Percentiles rank a stretch among this genome's conserved stretches.
These are phyloP conservation scores for Platyscapa corneri DNA, from an alignment of 1,140 invertebrate genomes.

Conservation along the genomic window DNA sequence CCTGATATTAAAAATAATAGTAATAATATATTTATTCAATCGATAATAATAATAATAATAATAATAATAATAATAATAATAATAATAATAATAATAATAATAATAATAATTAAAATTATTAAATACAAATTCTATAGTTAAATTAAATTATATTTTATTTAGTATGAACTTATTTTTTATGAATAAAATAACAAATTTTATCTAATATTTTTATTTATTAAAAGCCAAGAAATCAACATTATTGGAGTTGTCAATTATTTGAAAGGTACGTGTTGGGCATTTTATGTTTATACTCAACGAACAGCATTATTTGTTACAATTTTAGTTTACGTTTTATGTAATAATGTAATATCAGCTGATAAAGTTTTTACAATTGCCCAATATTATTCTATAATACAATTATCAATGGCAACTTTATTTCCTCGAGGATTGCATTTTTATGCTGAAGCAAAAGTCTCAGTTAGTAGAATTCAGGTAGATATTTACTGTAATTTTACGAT, in stretches of 20 bases:
- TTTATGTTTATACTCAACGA: conserved; percentile 81
- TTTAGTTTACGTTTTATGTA: conserved; percentile 79
- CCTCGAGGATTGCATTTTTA: conserved; percentile 78
- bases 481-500: no score
- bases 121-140: no score
- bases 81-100: no score
- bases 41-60: no score
- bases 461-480: conserved; percentile 78
- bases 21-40: no score
- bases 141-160: no score
- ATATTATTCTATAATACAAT: conserved; percentile 82
- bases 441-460: conserved; percentile 79
- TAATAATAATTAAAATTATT: no score
- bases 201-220: background rate
- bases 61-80: no score
- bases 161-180: background rate
- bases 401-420: conserved; percentile 83
- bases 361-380: conserved; percentile 84
- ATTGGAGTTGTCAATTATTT: conserved; percentile 83
- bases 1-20: no score
- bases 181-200: background rate
- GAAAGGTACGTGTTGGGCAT: conserved; percentile 81
- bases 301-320: conserved; percentile 84
- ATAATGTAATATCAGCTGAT: conserved; percentile 78
- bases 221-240: conserved; percentile 80